Evolutionary conservation across 2,113 vertebrate genomes (phyloP), one percentile per base, ranked within the genome.

Genomic region (Calidris pygmaea): DNA sequence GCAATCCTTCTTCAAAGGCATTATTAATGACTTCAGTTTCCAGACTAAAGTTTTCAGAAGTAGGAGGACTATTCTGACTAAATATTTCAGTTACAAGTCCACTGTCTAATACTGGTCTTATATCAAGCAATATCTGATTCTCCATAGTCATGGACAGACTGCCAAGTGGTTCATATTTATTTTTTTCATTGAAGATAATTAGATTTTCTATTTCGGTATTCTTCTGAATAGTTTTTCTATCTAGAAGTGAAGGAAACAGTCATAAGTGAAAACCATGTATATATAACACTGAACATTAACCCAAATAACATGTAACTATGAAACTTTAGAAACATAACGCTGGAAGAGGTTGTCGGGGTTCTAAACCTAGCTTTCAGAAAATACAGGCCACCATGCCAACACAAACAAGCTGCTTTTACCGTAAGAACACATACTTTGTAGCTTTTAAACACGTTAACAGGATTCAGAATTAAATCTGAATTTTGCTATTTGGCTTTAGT

Each of bases 61-160:
- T 60, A 37, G 92, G 72, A 22, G 32, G 68, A 10, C 47, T 37
- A 58, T 90, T 86, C 3, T 85, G 60, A 41, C 62, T 30, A 70
- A 96, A 91, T 8, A 96, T 78, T 83, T 96, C 95, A 5, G 81
- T 71, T 70, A 71, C 83, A 66, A 96, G 50, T 48, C 89, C 96
- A 21, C 90, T 81, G 7, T 96, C 96, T 3, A 82, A 83, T 43
- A 70, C 29, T 29, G 94, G 41, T 89, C 91, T 55, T 43, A 55
- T 50, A 73, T 68, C 52, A 12, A 96, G 62, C 56, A 92, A 50
- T 10, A 92, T 62, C 67, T 63, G 56, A 37, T 94, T 95, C 10
- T 96, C 95, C 93, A 92, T 88, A 80, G 55, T 45, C 34, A 29
- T 35, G 5, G 34, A 12, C 32, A 62, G 62, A 55, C 37, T 48